phyloP scores from a whole-genome alignment of 2,797 vertebrate species.

The Pseudochirops cupreus region DNA sequence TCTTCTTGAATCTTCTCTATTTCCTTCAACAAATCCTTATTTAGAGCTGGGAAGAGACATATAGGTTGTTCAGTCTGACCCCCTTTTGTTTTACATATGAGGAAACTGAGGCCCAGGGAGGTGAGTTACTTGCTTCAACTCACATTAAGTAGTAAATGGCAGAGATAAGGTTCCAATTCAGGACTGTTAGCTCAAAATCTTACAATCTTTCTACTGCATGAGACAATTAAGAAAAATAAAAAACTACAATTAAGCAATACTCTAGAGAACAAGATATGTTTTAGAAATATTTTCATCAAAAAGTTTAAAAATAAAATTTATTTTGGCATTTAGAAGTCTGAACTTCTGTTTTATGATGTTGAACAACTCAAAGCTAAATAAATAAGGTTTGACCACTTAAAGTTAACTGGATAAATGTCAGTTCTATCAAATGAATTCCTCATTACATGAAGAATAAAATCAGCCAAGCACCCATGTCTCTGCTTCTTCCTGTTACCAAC shows the following conservation, averaged over 20 bases:
- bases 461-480: not conserved
- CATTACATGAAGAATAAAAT: not conserved
- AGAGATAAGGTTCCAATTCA: not conserved
- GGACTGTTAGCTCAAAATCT: not conserved
- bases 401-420: not conserved
- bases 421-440: not conserved
- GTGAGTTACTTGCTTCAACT: not conserved
- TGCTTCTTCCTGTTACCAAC: not conserved
- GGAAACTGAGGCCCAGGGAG: not conserved
- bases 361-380: not conserved
- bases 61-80: not conserved
- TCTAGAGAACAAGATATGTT: constrained; percentile 18
- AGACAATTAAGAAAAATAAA: not conserved
- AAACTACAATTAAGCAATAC: not conserved
- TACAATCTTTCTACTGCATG: not conserved
- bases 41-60: not conserved
- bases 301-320: not conserved
- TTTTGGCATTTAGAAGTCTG: constrained; percentile 28
- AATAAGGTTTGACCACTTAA: not conserved
- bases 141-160: not conserved
- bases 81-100: not conserved
- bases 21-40: not conserved
- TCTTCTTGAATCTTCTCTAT: not conserved
- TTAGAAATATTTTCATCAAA: not conserved
- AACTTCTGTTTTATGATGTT: constrained; percentile 10